phyloP scores from a whole-genome alignment of 2,888 invertebrate species.

The Venusia cambrica region DNA sequence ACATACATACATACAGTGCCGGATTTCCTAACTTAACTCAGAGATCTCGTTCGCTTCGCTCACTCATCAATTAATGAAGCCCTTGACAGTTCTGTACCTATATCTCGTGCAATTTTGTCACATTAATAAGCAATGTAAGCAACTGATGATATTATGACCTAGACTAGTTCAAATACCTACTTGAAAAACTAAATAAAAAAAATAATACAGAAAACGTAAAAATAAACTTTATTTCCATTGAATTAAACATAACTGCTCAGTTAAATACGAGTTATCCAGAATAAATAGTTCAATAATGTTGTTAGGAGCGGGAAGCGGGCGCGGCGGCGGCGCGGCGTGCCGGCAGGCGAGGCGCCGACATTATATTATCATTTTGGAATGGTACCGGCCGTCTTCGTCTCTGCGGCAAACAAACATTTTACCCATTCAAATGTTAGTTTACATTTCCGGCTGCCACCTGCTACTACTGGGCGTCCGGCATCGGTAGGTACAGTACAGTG shows the following conservation, averaged over 20 bases:
- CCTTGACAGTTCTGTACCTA: no score
- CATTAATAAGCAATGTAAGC: no score
- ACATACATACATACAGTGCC: no score
- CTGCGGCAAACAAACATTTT: constrained; percentile 74
- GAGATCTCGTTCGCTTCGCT: no score
- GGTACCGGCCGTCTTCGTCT: constrained; percentile 75
- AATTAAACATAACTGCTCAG: constrained; percentile 63
- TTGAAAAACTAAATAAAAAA: constrained; percentile 47
- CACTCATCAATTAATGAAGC: no score
- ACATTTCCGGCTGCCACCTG: constrained; percentile 20
- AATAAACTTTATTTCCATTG: constrained; percentile 74
- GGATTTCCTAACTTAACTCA: no score
- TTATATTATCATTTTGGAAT: constrained; percentile 74
- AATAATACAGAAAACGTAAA: constrained; percentile 71
- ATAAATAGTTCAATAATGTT: constrained; percentile 55
- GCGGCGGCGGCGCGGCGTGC: constrained; percentile 30
- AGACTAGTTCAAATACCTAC: no score
- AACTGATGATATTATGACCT: no score
- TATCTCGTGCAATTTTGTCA: no score
- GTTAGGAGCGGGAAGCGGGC: constrained; percentile 33
- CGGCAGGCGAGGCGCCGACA: constrained; percentile 39
- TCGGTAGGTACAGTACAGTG: no score
- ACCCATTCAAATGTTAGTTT: constrained; percentile 59
- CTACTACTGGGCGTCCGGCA: constrained; percentile 3
- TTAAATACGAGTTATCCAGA: constrained; percentile 51